A percentile compares a stretch with the other conserved stretches of the same genome.
Evolutionary conservation across 2,797 vertebrate genomes (phyloP).

Genomic region (Cossypha dichroa): DNA sequence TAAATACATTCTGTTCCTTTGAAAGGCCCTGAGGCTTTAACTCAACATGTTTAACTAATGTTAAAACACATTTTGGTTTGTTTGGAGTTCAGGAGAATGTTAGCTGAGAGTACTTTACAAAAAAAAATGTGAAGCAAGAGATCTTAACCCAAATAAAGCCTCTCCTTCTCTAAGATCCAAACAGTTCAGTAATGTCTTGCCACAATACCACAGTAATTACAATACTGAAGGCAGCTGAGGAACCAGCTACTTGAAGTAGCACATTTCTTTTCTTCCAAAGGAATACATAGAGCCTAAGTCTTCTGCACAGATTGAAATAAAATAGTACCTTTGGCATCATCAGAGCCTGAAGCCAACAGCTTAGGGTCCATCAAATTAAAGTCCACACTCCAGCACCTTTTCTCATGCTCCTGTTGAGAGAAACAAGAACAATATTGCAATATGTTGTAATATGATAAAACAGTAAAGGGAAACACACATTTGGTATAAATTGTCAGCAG

Average conservation of each 20-base stretch:
- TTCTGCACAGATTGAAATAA: background rate
- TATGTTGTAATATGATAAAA: background rate
- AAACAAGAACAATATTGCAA: constrained; percentile 34
- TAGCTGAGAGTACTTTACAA: background rate
- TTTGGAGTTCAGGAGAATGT: background rate
- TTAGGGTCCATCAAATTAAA: constrained; percentile 99
- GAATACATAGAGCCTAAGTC: background rate
- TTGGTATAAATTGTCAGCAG: background rate
- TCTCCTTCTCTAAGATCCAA: background rate
- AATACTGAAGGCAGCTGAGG: background rate
- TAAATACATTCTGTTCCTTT: background rate
- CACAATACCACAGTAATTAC: background rate
- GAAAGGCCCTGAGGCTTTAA: background rate
- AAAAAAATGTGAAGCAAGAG: background rate
- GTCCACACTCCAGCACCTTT: constrained; percentile 99
- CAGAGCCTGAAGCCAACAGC: constrained; percentile 96
- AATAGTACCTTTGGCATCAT: constrained; percentile 95
- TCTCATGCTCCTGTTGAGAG: constrained; percentile 91
- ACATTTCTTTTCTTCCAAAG: background rate
- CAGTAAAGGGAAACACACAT: background rate
- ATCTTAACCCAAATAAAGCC: background rate
- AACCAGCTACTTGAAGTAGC: background rate
- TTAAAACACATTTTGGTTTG: constrained; percentile 4
- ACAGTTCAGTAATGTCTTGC: background rate
- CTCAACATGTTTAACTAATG: background rate